Base-by-base conservation (phyloP, 2,888 invertebrate species). In the Disparrhopalites patrizii region DNA sequence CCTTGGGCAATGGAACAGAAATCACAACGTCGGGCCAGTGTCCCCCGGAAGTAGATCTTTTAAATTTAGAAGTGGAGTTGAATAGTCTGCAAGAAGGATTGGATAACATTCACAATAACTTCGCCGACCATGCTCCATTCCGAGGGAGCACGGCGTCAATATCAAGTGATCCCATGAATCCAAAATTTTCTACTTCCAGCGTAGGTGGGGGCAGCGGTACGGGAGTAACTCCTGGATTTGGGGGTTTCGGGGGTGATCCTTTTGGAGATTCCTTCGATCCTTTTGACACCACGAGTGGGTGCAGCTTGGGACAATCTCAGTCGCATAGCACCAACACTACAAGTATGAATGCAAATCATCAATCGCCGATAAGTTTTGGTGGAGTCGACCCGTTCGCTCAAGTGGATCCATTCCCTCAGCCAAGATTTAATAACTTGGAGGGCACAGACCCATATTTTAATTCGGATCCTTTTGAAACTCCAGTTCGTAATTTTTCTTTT, bases 21-120 rank as follows among this genome's bases (percentile, higher is more conserved):
- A 56, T 47, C 3, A 68, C 58, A 47, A 66, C 54, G 3, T 57
- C 66, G 50, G 63, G 69, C 63, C 56, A 64, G 70, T 57, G 68
- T 67, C 64, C 72, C 68, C 87, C 86, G 27, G 91, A 92, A 36
- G 91, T 91, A 1, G 91, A 93, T 81, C 81, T 93, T 68, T 88
- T 93, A 18, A 93, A 92, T 79, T 81, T 93, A 71, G 93, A 93
- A 79, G 87, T 91, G 76, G 93, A 93, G 80, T 81, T 93, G 68
- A 90, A 87, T 77, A 91, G 90, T 66, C 81, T 93, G 76, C 88
- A 93, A 78, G 86, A 92, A 73, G 93, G 93, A 1, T 87, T 93
- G 69, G 88, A 90, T 73, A 92, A 93, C 80, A 91, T 93, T 65
- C 75, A 75, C 52, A 69, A 70, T 50, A 74, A 73, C 65, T 66